Base-by-base conservation (phyloP, 2,113 vertebrate genomes). In the Suricata suricatta region DNA sequence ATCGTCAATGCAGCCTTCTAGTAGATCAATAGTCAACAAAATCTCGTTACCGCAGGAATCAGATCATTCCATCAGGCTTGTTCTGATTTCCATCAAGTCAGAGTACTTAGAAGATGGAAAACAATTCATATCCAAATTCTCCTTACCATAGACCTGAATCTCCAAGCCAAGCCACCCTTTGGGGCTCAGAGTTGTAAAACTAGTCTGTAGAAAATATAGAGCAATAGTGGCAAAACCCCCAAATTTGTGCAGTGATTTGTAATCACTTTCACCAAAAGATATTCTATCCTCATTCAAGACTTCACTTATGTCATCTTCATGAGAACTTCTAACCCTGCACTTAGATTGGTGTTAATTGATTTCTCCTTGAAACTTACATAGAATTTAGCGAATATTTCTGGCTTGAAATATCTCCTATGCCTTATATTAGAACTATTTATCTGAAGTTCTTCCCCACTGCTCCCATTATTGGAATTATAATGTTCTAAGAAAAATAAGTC, bases 21-120 rank as follows among this genome's bases (percentile, higher is more conserved):
- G 41, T 33, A 68, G 72, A 95, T 97, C 97, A 95, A 96, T 95
- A 95, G 92, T 82, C 85, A 94, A 94, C 64, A 85, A 54, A 50
- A 86, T 93, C 95, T 96, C 96, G 84, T 91, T 96, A 93, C 79
- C 72, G 63, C 50, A 52, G 76, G 77, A 92, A 88, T 96, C 89
- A 81, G 93, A 92, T 88, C 0, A 2, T 71, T 88, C 72, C 63
- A 82, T 41, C 66, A 90, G 82, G 52, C 68, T 92, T 21, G 27
- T 41, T 69, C 52, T 95, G 92, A 66, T 86, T 96, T 93, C 85
- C 54, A 47, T 76, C 89, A 93, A 93, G 54, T 84, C 44, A 88
- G 84, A 94, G 50, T 27, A 17, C 79, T 86, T 54, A 57, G 19
- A 86, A 83, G 47, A 33, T 54, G 38, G 68, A 47, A 15, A 10